Evolutionary conservation across 2,888 invertebrate genomes (phyloP).

Genomic region (Acanthopleura granulata): DNA sequence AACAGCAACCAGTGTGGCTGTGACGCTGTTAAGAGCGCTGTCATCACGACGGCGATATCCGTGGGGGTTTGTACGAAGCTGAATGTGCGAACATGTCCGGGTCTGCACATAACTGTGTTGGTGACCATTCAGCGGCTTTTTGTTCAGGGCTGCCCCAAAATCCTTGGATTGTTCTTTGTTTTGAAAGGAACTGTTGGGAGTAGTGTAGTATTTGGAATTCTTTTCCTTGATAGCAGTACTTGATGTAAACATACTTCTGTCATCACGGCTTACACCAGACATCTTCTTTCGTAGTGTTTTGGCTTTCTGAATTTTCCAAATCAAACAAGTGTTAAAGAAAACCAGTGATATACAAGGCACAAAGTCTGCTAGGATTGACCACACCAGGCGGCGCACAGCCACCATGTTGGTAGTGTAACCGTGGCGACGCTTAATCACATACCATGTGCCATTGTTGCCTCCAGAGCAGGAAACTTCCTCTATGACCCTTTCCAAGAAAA

Average conservation of each 20-base stretch:
- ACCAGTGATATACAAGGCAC: constrained; percentile 60
- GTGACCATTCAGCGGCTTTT: constrained; percentile 11
- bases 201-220: background rate
- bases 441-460: constrained; percentile 34
- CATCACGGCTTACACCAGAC: constrained; percentile 23
- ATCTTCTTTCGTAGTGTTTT: constrained; percentile 55
- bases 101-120: background rate
- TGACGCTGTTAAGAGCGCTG: constrained; percentile 61
- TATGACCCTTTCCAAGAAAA: constrained; percentile 52
- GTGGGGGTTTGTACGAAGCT: background rate
- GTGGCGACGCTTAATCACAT: constrained; percentile 35
- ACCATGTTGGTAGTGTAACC: constrained; percentile 38
- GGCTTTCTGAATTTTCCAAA: constrained; percentile 50
- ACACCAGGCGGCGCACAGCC: constrained; percentile 48
- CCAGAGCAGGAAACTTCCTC: constrained; percentile 29
- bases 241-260: background rate
- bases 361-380: constrained; percentile 61
- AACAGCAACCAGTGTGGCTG: constrained; percentile 63
- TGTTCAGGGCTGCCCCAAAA: constrained; percentile 8
- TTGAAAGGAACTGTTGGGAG: background rate
- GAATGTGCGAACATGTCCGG: constrained; percentile 10
- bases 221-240: background rate
- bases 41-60: constrained; percentile 37
- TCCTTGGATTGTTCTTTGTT: background rate
- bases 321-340: constrained; percentile 63